Percentiles rank a stretch among this genome's conserved stretches.
phyloP scores from a whole-genome alignment of 92 coral and sea anemone species.

The Virgularia gustaviana region DNA sequence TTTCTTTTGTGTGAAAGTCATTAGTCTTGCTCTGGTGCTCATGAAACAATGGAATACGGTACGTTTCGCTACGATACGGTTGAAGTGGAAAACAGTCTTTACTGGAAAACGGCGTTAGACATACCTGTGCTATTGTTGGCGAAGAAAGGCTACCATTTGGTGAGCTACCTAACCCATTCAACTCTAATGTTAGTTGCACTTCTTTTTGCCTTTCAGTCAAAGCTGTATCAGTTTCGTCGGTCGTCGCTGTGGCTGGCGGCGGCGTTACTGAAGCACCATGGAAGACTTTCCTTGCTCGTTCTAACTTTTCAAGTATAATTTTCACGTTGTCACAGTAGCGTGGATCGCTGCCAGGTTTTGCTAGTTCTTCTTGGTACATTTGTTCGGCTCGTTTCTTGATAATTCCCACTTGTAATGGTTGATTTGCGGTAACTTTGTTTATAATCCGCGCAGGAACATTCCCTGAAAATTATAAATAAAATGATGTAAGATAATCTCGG shows the following conservation, averaged over 20 bases:
- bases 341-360: conserved; percentile 45
- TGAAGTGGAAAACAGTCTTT: too few relatives aligned
- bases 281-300: neutral
- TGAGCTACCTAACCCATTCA: too few relatives aligned
- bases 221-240: neutral
- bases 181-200: too few relatives aligned
- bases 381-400: conserved; percentile 69
- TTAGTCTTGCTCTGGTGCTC: too few relatives aligned
- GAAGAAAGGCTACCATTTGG: too few relatives aligned
- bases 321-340: conserved; percentile 51
- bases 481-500: neutral
- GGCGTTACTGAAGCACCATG: neutral
- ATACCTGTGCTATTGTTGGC: too few relatives aligned
- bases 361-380: conserved; percentile 63
- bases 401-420: conserved; percentile 76
- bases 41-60: too few relatives aligned
- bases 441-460: conserved; percentile 79
- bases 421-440: conserved; percentile 80
- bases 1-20: too few relatives aligned
- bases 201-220: neutral
- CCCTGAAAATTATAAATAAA: conserved; percentile 50
- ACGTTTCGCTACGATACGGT: too few relatives aligned
- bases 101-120: too few relatives aligned
- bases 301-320: conserved; percentile 3
- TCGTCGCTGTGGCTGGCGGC: neutral